Evolutionary conservation across 1,140 invertebrate species (phyloP).

Genomic region (Bombus haemorrhoidalis): DNA sequence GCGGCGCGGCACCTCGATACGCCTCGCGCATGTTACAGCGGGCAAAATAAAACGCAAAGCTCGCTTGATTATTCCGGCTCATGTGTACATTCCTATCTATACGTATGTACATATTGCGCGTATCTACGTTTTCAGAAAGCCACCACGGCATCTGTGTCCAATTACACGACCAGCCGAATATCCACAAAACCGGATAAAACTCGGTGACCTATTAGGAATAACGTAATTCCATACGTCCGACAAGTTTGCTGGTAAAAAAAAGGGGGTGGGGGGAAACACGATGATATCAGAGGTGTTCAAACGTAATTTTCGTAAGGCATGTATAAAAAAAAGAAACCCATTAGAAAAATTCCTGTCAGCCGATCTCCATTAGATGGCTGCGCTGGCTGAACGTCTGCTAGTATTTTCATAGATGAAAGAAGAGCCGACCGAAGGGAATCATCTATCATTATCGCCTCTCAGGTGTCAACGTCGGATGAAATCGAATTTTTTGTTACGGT

Average conservation of each 20-base stretch:
- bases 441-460: slow-evolving; percentile 40
- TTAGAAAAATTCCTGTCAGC: background rate
- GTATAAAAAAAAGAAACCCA: background rate
- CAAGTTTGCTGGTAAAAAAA: background rate
- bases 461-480: slow-evolving; percentile 27
- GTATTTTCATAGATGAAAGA: background rate
- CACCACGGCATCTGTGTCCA: slow-evolving; percentile 31
- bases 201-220: slow-evolving; percentile 30
- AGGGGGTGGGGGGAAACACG: background rate
- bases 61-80: slow-evolving; percentile 1
- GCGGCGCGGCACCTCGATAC: too few species aligned
- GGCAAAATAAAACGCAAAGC: background rate
- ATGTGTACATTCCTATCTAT: background rate
- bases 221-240: slow-evolving; percentile 12
- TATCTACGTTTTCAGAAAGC: background rate
- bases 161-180: slow-evolving; percentile 47
- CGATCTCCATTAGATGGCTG: background rate
- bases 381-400: background rate
- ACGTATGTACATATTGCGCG: background rate
- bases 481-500: slow-evolving; percentile 58
- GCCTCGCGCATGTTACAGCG: background rate
- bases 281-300: background rate
- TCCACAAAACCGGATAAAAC: slow-evolving; percentile 40
- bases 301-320: background rate
- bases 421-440: slow-evolving; percentile 2